phyloP scores from a whole-genome alignment of 2,797 vertebrate species.

The Simalia tracyae region DNA sequence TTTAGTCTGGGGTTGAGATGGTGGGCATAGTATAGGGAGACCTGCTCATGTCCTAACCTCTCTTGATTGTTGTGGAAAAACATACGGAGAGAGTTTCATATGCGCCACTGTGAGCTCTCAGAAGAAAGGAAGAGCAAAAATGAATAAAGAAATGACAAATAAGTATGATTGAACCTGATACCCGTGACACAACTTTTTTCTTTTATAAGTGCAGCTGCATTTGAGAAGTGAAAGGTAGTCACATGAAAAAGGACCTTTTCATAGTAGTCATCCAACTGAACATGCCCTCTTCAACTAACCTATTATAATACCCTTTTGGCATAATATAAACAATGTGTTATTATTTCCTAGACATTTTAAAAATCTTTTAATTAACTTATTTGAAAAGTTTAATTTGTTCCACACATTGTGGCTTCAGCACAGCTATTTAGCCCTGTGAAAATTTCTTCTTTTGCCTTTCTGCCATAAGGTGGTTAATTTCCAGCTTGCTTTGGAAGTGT shows the following conservation, averaged over 20 bases:
- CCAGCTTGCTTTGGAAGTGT: neutral
- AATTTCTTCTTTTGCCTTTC: neutral
- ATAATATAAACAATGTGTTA: neutral
- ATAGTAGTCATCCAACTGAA: neutral
- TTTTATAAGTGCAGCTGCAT: neutral
- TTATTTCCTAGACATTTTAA: neutral
- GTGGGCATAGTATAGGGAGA: no score
- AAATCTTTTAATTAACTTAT: neutral
- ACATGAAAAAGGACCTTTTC: neutral
- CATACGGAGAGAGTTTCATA: neutral
- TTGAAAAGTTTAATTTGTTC: neutral
- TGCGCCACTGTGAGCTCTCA: neutral
- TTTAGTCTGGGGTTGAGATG: neutral
- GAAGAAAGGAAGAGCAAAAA: neutral
- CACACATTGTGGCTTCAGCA: neutral
- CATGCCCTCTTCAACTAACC: neutral
- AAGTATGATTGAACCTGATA: neutral
- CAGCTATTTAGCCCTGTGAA: neutral
- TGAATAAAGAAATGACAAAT: neutral
- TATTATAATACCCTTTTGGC: neutral
- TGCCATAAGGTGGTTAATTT: neutral
- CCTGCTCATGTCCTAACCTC: neutral
- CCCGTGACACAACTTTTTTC: neutral
- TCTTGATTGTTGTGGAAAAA: neutral
- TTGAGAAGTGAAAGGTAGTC: neutral